A percentile compares a stretch with the other conserved stretches of the same genome.
phyloP scores from a whole-genome alignment of 2,797 vertebrate genomes.

The Ambastaia sidthimunki region DNA sequence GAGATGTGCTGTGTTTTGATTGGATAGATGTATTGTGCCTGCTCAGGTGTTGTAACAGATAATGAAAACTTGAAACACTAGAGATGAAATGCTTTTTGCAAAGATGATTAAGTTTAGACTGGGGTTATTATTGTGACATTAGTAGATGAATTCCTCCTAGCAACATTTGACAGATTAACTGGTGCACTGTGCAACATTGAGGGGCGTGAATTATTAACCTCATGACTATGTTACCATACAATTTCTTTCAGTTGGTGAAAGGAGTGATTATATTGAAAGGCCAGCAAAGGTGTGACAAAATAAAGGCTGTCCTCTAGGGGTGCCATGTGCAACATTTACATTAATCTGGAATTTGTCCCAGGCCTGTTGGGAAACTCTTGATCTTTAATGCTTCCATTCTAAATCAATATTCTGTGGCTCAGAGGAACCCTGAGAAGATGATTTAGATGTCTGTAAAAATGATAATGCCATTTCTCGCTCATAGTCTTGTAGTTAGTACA shows the following conservation, averaged over 20 bases:
- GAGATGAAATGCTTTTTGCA: conserved; percentile 4
- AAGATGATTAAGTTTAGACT: conserved; percentile 15
- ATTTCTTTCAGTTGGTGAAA: background rate
- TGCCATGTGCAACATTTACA: conserved; percentile 35
- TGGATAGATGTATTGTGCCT: conserved; percentile 23
- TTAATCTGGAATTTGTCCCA: conserved; percentile 25
- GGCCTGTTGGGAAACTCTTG: conserved; percentile 34
- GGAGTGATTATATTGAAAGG: conserved; percentile 10
- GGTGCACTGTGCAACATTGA: conserved; percentile 35
- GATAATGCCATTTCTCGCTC: background rate
- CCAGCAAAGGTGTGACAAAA: conserved; percentile 11
- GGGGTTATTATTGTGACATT: conserved; percentile 38
- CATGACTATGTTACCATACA: background rate
- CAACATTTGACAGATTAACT: conserved; percentile 39
- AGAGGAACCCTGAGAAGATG: conserved; percentile 5
- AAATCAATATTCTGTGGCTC: conserved; percentile 34
- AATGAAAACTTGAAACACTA: conserved; percentile 38
- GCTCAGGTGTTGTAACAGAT: conserved; percentile 40
- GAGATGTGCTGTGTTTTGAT: conserved; percentile 26
- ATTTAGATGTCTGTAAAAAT: conserved; percentile 25
- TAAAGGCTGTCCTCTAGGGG: conserved; percentile 16
- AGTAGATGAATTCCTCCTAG: conserved; percentile 29
- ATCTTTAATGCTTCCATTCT: conserved; percentile 28
- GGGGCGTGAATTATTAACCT: background rate
- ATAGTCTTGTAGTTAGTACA: conserved; percentile 4